Percentiles rank a stretch among this genome's conserved stretches.
These are phyloP conservation scores for Agriopis marginaria DNA, from an alignment of 2,888 invertebrate species.

Conservation along the genomic window DNA sequence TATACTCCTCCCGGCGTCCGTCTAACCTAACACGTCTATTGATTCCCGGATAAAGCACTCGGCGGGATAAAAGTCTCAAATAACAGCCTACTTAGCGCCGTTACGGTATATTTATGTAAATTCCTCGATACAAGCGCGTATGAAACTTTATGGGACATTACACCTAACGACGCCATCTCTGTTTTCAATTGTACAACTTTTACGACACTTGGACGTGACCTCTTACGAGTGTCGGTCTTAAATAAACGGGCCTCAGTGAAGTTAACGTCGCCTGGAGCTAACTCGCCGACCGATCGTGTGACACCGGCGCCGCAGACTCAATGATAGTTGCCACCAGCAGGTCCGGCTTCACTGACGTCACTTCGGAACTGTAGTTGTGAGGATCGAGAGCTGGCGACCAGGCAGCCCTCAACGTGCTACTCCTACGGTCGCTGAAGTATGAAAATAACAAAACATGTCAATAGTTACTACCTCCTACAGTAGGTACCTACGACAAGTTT, in stretches of 20 bases:
- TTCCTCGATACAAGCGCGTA: constrained; percentile 19
- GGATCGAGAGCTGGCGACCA: too few species aligned
- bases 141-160: constrained; percentile 32
- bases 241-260: not conserved
- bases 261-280: constrained; percentile 1
- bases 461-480: too few species aligned
- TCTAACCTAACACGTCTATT: not conserved
- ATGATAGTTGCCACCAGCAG: too few species aligned
- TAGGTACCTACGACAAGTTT: too few species aligned
- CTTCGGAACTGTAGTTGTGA: too few species aligned
- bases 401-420: too few species aligned
- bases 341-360: too few species aligned
- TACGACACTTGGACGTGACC: constrained; percentile 26
- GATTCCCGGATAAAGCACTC: not conserved
- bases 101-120: constrained; percentile 31
- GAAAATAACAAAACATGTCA: too few species aligned
- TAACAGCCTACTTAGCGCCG: constrained; percentile 16
- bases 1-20: not conserved
- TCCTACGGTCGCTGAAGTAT: too few species aligned
- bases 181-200: constrained; percentile 33
- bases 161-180: constrained; percentile 29
- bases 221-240: not conserved
- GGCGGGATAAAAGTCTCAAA: not conserved
- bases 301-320: too few species aligned
- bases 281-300: not conserved